Evolutionary conservation across 1,140 invertebrate species (phyloP).

Genomic region (Galendromus occidentalis): DNA sequence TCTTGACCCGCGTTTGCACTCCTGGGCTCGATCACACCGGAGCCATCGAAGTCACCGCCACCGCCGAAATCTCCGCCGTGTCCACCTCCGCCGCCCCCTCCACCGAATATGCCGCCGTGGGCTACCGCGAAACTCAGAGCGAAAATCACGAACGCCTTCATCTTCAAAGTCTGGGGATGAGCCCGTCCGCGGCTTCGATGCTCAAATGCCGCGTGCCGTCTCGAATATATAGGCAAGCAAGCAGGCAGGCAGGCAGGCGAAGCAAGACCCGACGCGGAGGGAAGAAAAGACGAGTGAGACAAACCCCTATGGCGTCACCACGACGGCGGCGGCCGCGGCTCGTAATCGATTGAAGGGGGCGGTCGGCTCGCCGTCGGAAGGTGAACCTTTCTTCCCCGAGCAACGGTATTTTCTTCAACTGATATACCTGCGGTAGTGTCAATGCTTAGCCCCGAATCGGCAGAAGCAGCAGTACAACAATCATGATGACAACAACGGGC

Average conservation of each 20-base stretch:
- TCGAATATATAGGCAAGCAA: neutral
- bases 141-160: neutral
- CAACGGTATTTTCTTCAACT: no score
- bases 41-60: neutral
- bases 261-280: neutral
- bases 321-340: neutral
- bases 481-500: no score
- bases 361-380: no score
- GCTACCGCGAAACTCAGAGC: neutral
- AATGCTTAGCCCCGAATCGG: no score
- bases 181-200: neutral
- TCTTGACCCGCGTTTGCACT: neutral
- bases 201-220: neutral
- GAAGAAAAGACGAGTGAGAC: neutral
- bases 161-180: neutral
- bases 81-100: neutral
- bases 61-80: neutral
- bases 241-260: neutral
- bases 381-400: no score
- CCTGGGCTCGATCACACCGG: conserved; percentile 1
- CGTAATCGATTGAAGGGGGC: neutral
- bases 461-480: no score
- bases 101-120: neutral
- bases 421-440: no score
- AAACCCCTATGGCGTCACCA: conserved; percentile 4